Conservation (phyloP, 2,113 vertebrate species). For the Rana temporaria region DNA sequence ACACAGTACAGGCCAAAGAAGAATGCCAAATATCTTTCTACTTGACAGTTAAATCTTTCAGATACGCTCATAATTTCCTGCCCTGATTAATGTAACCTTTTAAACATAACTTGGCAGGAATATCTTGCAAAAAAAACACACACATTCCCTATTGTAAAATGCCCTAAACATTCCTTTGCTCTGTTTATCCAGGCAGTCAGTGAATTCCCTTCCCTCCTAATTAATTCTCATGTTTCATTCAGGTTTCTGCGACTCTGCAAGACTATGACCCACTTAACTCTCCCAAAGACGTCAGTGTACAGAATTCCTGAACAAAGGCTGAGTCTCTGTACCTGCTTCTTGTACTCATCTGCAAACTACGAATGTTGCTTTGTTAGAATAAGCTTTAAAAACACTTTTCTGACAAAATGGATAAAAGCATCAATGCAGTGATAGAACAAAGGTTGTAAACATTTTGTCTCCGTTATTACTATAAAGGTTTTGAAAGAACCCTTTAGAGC, state of each 20-base stretch:
- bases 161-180: slow-evolving; percentile 10
- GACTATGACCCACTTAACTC: slow-evolving; percentile 17
- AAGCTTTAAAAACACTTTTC: background rate
- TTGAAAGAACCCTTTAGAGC: background rate
- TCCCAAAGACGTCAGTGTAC: background rate
- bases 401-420: background rate
- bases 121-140: background rate
- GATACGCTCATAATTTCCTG: background rate
- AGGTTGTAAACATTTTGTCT: too few species aligned
- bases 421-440: too few species aligned
- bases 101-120: slow-evolving; percentile 17
- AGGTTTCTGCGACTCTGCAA: slow-evolving; percentile 13
- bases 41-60: background rate
- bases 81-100: slow-evolving; percentile 12
- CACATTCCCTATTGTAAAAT: background rate
- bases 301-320: background rate
- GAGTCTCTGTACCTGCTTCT: background rate
- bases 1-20: background rate
- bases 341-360: background rate
- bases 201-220: slow-evolving; percentile 30
- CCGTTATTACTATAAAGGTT: too few species aligned
- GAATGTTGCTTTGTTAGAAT: background rate
- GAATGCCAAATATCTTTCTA: background rate
- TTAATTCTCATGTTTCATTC: slow-evolving; percentile 28
- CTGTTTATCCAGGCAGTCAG: slow-evolving; percentile 2